Percentiles rank a stretch among this genome's conserved stretches.
These are phyloP conservation scores for Callinectes sapidus DNA, from an alignment of 2,888 invertebrate species.

Conservation along the genomic window DNA sequence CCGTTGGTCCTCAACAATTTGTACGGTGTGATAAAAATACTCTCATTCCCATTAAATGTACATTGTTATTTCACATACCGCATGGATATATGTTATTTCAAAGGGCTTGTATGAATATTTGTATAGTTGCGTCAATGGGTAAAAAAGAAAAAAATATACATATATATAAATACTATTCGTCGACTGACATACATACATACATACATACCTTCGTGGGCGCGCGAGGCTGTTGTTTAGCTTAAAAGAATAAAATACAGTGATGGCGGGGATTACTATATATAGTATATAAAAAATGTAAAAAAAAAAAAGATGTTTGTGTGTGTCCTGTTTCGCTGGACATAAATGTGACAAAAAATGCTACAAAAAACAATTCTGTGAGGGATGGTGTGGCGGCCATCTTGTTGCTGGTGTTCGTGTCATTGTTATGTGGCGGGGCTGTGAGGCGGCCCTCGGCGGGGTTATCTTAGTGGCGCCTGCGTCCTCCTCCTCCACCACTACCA, in stretches of 20 bases:
- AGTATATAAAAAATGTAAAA: neutral
- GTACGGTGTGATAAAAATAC: slow-evolving; percentile 59
- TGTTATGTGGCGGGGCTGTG: slow-evolving; percentile 45
- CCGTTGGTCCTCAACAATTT: slow-evolving; percentile 43
- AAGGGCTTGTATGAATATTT: slow-evolving; percentile 56
- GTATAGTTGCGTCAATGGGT: slow-evolving; percentile 59
- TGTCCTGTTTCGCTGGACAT: slow-evolving; percentile 60
- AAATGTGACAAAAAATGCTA: slow-evolving; percentile 51
- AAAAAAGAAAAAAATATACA: slow-evolving; percentile 28
- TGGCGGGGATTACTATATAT: slow-evolving; percentile 30
- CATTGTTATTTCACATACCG: slow-evolving; percentile 63
- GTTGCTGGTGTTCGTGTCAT: slow-evolving; percentile 60
- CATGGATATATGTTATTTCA: slow-evolving; percentile 58
- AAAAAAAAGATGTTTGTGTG: slow-evolving; percentile 31
- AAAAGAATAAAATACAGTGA: slow-evolving; percentile 11
- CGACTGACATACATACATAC: slow-evolving; percentile 28
- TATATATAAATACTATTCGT: slow-evolving; percentile 39
- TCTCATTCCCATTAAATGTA: slow-evolving; percentile 64
- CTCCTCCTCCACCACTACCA: slow-evolving; percentile 19
- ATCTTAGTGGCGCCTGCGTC: slow-evolving; percentile 20
- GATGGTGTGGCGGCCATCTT: slow-evolving; percentile 55
- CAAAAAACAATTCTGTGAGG: slow-evolving; percentile 49
- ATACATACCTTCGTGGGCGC: slow-evolving; percentile 22
- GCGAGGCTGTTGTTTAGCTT: slow-evolving; percentile 32
- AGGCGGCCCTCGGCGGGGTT: slow-evolving; percentile 28